Conservation (phyloP, 2,113 vertebrate genomes). For the Sitta europaea region DNA sequence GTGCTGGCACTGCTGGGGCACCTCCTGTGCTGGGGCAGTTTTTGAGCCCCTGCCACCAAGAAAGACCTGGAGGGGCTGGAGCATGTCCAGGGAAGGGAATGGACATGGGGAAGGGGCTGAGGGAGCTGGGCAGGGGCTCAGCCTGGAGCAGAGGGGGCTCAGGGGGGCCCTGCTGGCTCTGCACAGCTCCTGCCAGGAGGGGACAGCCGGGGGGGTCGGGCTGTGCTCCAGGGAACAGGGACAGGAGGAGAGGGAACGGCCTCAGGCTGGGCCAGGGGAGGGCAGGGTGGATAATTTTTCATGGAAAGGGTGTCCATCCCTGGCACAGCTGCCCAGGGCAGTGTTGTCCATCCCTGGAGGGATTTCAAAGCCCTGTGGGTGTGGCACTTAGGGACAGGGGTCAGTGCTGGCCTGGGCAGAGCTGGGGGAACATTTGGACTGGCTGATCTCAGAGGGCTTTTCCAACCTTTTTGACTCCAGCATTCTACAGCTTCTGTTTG, state of each 20-base stretch:
- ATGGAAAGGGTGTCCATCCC: rapidly evolving
- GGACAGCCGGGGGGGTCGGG: rapidly evolving
- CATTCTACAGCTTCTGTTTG: background rate
- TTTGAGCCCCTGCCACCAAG: rapidly evolving
- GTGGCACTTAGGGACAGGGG: background rate
- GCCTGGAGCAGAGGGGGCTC: background rate
- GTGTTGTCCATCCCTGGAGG: rapidly evolving
- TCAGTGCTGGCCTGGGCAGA: background rate
- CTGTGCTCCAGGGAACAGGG: background rate
- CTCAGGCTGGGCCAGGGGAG: background rate
- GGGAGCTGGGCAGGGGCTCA: background rate
- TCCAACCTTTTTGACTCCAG: rapidly evolving
- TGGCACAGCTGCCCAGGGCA: background rate
- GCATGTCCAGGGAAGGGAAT: rapidly evolving
- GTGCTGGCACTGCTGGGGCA: background rate
- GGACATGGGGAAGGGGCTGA: background rate
- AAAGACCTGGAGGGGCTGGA: background rate
- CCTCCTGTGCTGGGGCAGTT: background rate
- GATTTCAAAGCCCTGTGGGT: rapidly evolving
- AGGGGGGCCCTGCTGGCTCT: background rate
- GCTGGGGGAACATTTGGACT: background rate
- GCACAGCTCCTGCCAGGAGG: background rate
- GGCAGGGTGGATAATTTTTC: rapidly evolving
- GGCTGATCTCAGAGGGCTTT: background rate
- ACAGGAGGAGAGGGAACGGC: background rate